Base-by-base conservation (phyloP, 1,140 invertebrate genomes). In the Achroia grisella region DNA sequence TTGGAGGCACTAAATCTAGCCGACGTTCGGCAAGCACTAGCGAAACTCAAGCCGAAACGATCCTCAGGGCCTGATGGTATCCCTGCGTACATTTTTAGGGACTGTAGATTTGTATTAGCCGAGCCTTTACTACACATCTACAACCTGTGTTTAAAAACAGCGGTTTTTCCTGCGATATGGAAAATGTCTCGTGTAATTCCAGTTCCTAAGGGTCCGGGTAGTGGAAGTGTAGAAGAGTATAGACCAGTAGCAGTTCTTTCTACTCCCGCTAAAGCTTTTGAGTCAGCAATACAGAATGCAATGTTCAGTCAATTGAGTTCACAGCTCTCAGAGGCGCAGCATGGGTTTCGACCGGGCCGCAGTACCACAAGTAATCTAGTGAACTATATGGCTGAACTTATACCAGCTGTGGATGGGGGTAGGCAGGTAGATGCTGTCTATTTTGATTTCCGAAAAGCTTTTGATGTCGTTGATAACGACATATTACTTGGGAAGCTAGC, bases 1-100 rank as follows among this genome's bases (percentile, higher is more conserved):
- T n/a, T n/a, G n/a, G n/a, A n/a, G n/a, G n/a, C n/a, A n/a, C n/a
- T n/a, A n/a, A n/a, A n/a, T n/a, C n/a, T n/a, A n/a, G n/a, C n/a
- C n/a, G n/a, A n/a, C n/a, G n/a, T n/a, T n/a, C n/a, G n/a, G n/a
- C n/a, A n/a, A n/a, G n/a, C n/a, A n/a, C n/a, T n/a, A n/a, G n/a
- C n/a, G 8, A 29, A 14, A 4, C 50, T 63, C 4, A 52, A 52
- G 10, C 47, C 52, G 0, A 59, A 56, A 35, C 12, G 39, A 0
- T 61, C 58, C 2, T 30, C 46, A 8, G 55, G 62, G 6, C 58
- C 52, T 2, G 58, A 56, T 41, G 55, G 62, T 9, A 47, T 62
- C 29, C 58, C 53, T 5, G 46, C 58, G 9, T 65, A 52, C 50
- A 46, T 62, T 1, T 56, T 66, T 41, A 58, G 30, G 42, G 58